Conservation (phyloP, 2,888 invertebrate genomes). For the Mythimna ferrago region DNA sequence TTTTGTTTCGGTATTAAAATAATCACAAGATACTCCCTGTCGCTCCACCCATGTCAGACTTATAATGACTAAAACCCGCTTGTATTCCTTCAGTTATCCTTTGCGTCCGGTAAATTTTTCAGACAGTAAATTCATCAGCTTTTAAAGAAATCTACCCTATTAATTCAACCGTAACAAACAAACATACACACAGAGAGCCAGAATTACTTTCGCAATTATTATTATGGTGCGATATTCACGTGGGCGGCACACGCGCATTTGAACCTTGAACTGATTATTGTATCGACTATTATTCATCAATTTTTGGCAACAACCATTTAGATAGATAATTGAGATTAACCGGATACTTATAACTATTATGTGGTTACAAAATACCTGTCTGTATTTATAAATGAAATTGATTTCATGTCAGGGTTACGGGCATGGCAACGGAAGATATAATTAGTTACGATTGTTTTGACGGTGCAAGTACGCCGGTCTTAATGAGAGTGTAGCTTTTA, state of each 20-base stretch:
- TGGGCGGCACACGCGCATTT: conserved; percentile 72
- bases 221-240: conserved; percentile 54
- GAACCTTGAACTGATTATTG: conserved; percentile 77
- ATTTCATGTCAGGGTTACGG: conserved; percentile 51
- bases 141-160: not conserved
- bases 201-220: not conserved
- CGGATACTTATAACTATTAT: conserved; percentile 62
- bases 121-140: too few relatives aligned
- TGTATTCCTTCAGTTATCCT: too few relatives aligned
- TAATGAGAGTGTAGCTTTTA: not conserved
- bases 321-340: conserved; percentile 75
- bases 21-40: too few relatives aligned
- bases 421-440: conserved; percentile 27
- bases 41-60: too few relatives aligned
- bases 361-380: conserved; percentile 52
- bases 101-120: too few relatives aligned
- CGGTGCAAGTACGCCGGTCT: not conserved
- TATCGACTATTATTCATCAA: conserved; percentile 76
- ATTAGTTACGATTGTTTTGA: not conserved
- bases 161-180: not conserved
- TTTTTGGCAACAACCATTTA: conserved; percentile 78
- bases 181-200: not conserved
- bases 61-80: too few relatives aligned
- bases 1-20: too few relatives aligned
- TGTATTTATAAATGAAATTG: conserved; percentile 53